phyloP scores from a whole-genome alignment of 2,113 vertebrate species.

The Nycticryphes semicollaris region DNA sequence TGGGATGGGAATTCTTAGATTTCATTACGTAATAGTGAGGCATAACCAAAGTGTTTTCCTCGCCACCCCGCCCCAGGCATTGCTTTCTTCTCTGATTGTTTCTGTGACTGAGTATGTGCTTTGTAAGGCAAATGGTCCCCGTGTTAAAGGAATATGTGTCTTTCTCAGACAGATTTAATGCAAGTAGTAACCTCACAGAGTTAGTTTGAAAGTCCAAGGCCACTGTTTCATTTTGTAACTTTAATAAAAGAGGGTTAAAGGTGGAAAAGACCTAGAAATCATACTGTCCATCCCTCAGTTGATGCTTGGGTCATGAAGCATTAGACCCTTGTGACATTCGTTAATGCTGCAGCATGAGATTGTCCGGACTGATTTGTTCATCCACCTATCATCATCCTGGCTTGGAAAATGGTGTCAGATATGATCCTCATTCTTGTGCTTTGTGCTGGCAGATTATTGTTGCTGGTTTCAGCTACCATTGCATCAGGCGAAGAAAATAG shows the following conservation, averaged over 20 bases:
- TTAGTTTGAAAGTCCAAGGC: not conserved
- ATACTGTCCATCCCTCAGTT: not conserved
- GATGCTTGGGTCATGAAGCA: not conserved
- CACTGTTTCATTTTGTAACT: not conserved
- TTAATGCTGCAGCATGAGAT: constrained; percentile 10
- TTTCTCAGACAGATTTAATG: not conserved
- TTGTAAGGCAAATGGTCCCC: not conserved
- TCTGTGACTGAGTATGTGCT: not conserved
- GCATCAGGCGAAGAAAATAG: constrained; percentile 14
- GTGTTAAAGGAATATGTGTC: accelerated
- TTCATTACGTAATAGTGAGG: not conserved
- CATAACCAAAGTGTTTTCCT: not conserved
- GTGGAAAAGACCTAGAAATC: not conserved
- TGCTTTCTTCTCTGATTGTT: not conserved
- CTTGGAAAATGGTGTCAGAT: constrained; percentile 29
- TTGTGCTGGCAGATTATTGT: not conserved
- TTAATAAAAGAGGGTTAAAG: not conserved
- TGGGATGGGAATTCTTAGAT: not conserved
- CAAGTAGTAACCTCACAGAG: not conserved
- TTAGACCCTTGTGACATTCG: not conserved
- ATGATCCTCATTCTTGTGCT: not conserved
- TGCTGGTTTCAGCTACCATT: not conserved
- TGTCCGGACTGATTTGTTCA: constrained; percentile 38
- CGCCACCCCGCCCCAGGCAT: not conserved
- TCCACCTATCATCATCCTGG: constrained; percentile 18